Evolutionary conservation across 2,113 vertebrate species (phyloP), one percentile per base, ranked within the genome.

Genomic region (Dicerorhinus sumatrensis): DNA sequence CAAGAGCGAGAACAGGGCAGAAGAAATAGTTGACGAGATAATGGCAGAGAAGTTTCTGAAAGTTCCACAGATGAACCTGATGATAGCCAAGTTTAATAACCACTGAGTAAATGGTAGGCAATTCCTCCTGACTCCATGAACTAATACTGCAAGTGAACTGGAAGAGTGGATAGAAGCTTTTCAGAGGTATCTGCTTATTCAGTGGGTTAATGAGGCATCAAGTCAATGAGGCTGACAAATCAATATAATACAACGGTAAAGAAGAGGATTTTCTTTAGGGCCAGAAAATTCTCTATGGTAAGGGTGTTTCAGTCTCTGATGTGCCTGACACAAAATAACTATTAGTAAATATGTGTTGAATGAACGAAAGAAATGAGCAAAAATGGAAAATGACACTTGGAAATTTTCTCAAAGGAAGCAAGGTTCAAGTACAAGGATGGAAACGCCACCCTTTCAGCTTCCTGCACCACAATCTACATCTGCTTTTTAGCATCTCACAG

Each of bases 371-470:
- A 83, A 87, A 79, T 51, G 48, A 92, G 9, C n/a, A n/a, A 65
- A 86, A 60, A 79, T 39, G 46, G 79, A 80, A 84, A 84, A 65
- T 63, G 65, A 65, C 25, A 63, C 29, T 21, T 65, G 54, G 16
- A 48, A 25, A 18, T 87, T 54, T 82, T 77, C 86, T 95, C 46
- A 94, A 88, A 88, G 33, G 85, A 88, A 88, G 46, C 67, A 70
- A 76, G 21, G 11, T 54, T 83, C 67, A 69, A 58, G 82, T 9
- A 62, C 7, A n/a, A 79, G 27, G 51, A 10, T n/a, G 39, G 23
- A 80, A 84, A 69, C 33, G 39, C 23, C 3, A 63, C 11, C 2
- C 46, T 51, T 31, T 67, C 60, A 77, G 62, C 62, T 56, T 48
- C 13, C 29, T 3, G 27, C 0, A 36, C 31, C 60, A 23, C 12